Evolutionary conservation across 2,888 invertebrate species (phyloP).

Genomic region (Linyphia triangularis): DNA sequence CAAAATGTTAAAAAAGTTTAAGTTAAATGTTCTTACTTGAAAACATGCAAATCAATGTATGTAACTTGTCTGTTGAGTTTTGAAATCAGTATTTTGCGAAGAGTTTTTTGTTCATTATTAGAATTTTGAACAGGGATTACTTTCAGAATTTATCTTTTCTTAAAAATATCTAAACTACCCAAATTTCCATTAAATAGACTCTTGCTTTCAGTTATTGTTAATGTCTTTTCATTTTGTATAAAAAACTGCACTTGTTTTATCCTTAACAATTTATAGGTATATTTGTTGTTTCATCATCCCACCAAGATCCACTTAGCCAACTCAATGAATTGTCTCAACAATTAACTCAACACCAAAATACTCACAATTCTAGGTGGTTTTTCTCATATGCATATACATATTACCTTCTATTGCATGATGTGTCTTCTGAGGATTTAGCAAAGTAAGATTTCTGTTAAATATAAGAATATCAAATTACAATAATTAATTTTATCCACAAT

Average conservation of each 20-base stretch:
- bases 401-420: constrained; percentile 94
- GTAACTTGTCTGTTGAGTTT: no score
- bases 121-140: no score
- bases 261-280: constrained; percentile 79
- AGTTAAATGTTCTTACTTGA: no score
- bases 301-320: constrained; percentile 86
- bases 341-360: constrained; percentile 88
- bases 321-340: constrained; percentile 88
- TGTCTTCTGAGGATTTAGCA: constrained; percentile 85
- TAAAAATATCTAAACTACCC: no score
- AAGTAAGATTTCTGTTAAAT: constrained; percentile 85
- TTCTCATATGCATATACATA: constrained; percentile 89
- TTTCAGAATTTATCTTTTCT: no score
- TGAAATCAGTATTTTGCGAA: no score
- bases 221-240: background rate
- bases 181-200: no score
- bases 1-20: no score
- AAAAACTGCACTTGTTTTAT: background rate
- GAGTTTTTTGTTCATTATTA: no score
- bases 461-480: no score
- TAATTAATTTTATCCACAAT: no score
- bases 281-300: constrained; percentile 82
- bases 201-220: background rate
- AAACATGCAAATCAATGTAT: no score
- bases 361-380: constrained; percentile 82